phyloP scores from a whole-genome alignment of 2,888 invertebrate genomes.

The Tupiocoris notatus region DNA sequence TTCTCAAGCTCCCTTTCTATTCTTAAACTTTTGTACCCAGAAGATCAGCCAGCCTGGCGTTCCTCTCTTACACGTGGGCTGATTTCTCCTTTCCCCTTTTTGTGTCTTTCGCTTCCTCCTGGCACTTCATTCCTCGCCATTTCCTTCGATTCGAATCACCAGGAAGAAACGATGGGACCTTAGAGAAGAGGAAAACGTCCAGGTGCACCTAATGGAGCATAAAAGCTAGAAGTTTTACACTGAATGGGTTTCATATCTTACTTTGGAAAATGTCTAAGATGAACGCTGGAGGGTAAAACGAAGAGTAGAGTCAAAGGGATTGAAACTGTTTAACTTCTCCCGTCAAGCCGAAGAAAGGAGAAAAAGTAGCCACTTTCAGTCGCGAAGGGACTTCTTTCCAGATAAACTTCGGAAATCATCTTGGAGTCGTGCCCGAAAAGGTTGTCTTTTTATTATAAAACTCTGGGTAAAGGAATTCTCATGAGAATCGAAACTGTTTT shows the following conservation, averaged over 20 bases:
- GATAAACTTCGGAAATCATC: conserved; percentile 20
- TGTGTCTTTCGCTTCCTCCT: neutral
- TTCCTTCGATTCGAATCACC: neutral
- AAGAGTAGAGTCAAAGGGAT: neutral
- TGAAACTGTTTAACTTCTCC: conserved; percentile 31
- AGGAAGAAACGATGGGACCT: neutral
- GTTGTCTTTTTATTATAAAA: neutral
- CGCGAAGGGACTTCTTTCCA: conserved; percentile 1
- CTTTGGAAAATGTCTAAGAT: neutral
- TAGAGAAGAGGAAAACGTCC: neutral
- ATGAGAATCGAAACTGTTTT: neutral
- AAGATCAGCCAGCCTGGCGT: too few relatives aligned
- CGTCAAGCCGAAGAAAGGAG: neutral
- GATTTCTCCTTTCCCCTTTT: too few relatives aligned
- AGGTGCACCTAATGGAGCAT: conserved; percentile 30
- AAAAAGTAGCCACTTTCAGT: conserved; percentile 1
- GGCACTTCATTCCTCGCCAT: neutral
- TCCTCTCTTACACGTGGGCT: too few relatives aligned
- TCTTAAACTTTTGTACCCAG: too few relatives aligned
- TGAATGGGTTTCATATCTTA: conserved; percentile 29
- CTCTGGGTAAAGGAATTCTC: neutral
- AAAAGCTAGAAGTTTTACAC: conserved; percentile 27
- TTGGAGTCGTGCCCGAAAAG: conserved; percentile 7
- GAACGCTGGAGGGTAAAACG: neutral
- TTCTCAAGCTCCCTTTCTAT: too few relatives aligned